Evolutionary conservation across 35 echinoderm and acorn worm species (phyloP), one percentile per base, ranked within the genome.

Genomic region (Diadema setosum): DNA sequence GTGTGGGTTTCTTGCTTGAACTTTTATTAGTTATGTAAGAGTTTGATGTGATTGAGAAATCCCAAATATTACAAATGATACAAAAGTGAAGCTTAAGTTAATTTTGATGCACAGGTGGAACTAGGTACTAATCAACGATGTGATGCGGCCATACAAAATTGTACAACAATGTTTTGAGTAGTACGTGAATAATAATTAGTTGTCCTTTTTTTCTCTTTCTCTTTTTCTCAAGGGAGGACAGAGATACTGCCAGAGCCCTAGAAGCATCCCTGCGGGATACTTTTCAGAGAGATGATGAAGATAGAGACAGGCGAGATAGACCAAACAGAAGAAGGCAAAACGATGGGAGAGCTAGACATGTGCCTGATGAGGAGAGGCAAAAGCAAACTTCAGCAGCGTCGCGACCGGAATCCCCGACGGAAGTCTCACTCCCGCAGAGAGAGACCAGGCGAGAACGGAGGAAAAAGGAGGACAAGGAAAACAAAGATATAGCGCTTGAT

Each of bases 221-320:
- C 29, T 26, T 52, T 87, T 3, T 40, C 64, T 39, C 31, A 29
- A 87, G 80, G 42, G 90, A 91, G 3, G 75, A 91, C 26, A 61
- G 58, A 50, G 94, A 88, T 25, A 83, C 86, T 16, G 50, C 44
- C 18, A 91, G 63, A 39, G 94, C 90, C 5, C 43, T 96, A 35
- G 75, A 92, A 34, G 94, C 94, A 83, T 96, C 94, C 25, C 3
- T 96, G n/a, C n/a, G n/a, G 46, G 75, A 87, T 36, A 70, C 88
- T 21, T 65, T 48, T 0, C 44, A 46, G 36, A 32, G 29, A 21
- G 93, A 95, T 39, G 82, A 42, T 33, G 42, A 48, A 4, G 34
- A 55, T 20, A 64, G 39, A 25, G 14, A 65, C 14, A 36, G 85
- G 9, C 70, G 64, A 23, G 42, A 64, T 4, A 80, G 84, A 44